Percentiles rank a stretch among this genome's conserved stretches.
Conservation (phyloP, 2,113 vertebrate genomes). For the Stigmatopora nigra region DNA sequence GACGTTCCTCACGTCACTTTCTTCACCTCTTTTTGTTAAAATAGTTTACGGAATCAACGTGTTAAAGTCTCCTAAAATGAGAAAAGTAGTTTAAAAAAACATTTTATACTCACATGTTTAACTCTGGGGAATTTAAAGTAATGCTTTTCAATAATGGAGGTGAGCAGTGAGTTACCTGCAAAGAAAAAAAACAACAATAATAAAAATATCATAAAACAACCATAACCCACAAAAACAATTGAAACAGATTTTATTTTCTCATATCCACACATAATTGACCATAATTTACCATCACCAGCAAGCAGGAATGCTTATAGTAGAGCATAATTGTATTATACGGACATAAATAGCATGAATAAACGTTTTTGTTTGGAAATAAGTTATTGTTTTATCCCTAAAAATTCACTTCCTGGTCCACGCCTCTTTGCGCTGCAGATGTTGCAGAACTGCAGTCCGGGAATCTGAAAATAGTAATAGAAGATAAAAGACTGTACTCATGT, state of each 20-base stretch:
- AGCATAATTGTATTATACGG: not conserved
- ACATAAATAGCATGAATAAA: not conserved
- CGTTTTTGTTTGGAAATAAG: not conserved
- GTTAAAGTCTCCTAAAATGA: not conserved
- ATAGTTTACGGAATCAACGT: not conserved
- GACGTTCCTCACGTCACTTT: constrained; percentile 27
- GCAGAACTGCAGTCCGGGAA: constrained; percentile 82
- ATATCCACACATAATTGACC: constrained; percentile 25
- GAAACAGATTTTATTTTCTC: constrained; percentile 33
- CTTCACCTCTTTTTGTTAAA: not conserved
- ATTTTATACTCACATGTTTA: not conserved
- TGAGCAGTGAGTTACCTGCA: not conserved
- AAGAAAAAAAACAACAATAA: not conserved
- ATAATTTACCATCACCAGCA: constrained; percentile 27
- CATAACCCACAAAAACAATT: constrained; percentile 21
- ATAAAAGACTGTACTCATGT: not conserved
- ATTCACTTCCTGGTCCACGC: constrained; percentile 82
- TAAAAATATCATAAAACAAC: not conserved
- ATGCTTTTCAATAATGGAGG: not conserved
- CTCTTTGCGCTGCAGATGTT: constrained; percentile 95
- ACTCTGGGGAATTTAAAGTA: not conserved
- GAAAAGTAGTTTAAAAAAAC: not conserved
- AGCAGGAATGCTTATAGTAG: constrained; percentile 26
- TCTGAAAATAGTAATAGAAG: constrained; percentile 52
- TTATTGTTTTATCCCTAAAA: constrained; percentile 81